A percentile compares a stretch with the other conserved stretches of the same genome.
phyloP scores from a whole-genome alignment of 1,140 invertebrate species.

The Calycopis cecrops region DNA sequence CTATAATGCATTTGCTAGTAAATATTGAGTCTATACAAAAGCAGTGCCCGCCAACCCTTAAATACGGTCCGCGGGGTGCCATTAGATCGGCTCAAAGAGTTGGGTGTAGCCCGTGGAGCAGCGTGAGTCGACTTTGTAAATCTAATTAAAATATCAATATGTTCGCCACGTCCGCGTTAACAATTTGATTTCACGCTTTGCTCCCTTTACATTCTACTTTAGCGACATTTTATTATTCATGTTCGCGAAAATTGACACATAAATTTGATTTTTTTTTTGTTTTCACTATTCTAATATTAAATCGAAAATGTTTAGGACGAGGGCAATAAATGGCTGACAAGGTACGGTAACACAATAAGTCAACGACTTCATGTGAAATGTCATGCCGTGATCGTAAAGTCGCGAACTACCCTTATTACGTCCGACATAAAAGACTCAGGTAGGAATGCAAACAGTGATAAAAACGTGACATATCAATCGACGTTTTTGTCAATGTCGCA shows the following conservation, averaged over 20 bases:
- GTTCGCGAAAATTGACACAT: constrained; percentile 5
- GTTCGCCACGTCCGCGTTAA: constrained; percentile 60
- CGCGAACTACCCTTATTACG: constrained; percentile 47
- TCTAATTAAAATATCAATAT: constrained; percentile 76
- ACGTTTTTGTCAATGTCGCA: constrained; percentile 55
- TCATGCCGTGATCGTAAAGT: neutral
- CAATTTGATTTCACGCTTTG: constrained; percentile 70
- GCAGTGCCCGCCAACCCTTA: constrained; percentile 64
- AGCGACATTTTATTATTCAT: constrained; percentile 5
- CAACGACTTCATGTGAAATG: constrained; percentile 4
- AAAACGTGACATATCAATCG: constrained; percentile 71
- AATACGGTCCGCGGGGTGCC: constrained; percentile 67
- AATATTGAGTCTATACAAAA: constrained; percentile 70
- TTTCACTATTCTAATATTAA: too few species aligned
- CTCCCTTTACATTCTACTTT: constrained; percentile 34
- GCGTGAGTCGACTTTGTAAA: constrained; percentile 66
- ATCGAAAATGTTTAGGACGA: neutral
- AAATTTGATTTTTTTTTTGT: too few species aligned
- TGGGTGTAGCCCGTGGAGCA: constrained; percentile 58
- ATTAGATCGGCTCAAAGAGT: constrained; percentile 71
- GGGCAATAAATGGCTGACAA: neutral
- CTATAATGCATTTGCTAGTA: constrained; percentile 72
- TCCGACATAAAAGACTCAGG: constrained; percentile 55
- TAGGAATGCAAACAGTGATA: constrained; percentile 68
- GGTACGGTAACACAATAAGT: constrained; percentile 3